Conservation (phyloP, 2,113 vertebrate species). For the Caloenas nicobarica region DNA sequence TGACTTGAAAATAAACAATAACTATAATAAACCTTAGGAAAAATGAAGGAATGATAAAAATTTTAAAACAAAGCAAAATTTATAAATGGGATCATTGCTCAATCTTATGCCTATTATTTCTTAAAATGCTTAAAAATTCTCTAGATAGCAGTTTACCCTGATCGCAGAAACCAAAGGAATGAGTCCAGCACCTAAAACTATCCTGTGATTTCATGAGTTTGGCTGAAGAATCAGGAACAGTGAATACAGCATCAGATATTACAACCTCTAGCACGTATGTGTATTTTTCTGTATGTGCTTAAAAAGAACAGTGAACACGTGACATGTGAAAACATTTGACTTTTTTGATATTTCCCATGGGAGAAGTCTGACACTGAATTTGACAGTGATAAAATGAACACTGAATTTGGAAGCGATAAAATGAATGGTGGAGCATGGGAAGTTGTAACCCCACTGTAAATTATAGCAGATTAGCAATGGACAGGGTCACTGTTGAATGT, state of each 20-base stretch:
- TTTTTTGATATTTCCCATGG: not conserved
- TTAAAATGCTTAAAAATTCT: not conserved
- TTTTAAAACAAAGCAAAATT: not conserved
- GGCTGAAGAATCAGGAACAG: not conserved
- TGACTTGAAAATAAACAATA: not conserved
- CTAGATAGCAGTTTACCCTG: not conserved
- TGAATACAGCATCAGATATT: not conserved
- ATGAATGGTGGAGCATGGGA: not conserved
- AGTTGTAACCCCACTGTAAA: not conserved
- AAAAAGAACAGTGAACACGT: not conserved
- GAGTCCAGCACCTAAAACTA: not conserved
- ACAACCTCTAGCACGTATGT: not conserved
- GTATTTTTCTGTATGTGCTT: not conserved
- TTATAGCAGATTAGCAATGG: not conserved
- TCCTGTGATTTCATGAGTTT: not conserved
- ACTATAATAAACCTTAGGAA: not conserved
- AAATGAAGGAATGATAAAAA: not conserved
- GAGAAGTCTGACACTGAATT: not conserved
- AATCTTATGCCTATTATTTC: not conserved
- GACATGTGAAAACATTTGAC: not conserved
- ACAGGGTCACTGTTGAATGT: not conserved
- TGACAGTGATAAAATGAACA: not conserved
- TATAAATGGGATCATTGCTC: accelerated
- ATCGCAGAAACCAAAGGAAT: not conserved
- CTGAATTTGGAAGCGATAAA: not conserved